These are phyloP conservation scores for Danaus melanippus DNA, from an alignment of 1,140 invertebrate species.

Conservation along the genomic window DNA sequence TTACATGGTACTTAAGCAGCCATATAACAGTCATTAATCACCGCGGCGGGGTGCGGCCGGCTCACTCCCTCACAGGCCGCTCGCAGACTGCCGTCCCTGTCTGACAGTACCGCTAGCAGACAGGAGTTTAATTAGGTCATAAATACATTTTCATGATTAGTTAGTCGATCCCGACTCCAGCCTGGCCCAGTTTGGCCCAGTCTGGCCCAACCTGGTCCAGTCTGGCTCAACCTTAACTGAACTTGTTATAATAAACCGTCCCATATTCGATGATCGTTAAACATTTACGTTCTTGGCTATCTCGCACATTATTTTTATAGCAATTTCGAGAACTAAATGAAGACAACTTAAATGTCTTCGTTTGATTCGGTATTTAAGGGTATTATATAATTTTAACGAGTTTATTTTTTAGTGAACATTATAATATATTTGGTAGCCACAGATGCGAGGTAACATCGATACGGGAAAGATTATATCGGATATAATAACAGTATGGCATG, in stretches of 20 bases:
- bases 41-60: slow-evolving; percentile 31
- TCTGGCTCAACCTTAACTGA: neutral
- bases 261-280: slow-evolving; percentile 15
- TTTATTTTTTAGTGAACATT: too few species aligned
- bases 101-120: slow-evolving; percentile 32
- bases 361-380: too few species aligned
- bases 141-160: slow-evolving; percentile 71
- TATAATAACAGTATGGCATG: too few species aligned
- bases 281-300: slow-evolving; percentile 14
- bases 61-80: slow-evolving; percentile 28
- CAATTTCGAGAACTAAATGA: slow-evolving; percentile 10
- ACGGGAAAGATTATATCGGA: too few species aligned
- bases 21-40: slow-evolving; percentile 74
- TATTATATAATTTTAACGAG: too few species aligned
- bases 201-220: slow-evolving; percentile 6
- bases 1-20: slow-evolving; percentile 74
- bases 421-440: too few species aligned
- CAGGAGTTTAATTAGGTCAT: slow-evolving; percentile 70
- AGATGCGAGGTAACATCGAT: too few species aligned
- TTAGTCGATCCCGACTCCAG: slow-evolving; percentile 9
- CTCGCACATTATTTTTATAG: slow-evolving; percentile 18
- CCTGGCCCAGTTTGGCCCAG: slow-evolving; percentile 10
- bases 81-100: slow-evolving; percentile 24
- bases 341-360: too few species aligned
- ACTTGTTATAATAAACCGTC: slow-evolving; percentile 9